These are phyloP conservation scores for Sterna hirundo DNA, from an alignment of 2,113 vertebrate genomes.

Conservation along the genomic window DNA sequence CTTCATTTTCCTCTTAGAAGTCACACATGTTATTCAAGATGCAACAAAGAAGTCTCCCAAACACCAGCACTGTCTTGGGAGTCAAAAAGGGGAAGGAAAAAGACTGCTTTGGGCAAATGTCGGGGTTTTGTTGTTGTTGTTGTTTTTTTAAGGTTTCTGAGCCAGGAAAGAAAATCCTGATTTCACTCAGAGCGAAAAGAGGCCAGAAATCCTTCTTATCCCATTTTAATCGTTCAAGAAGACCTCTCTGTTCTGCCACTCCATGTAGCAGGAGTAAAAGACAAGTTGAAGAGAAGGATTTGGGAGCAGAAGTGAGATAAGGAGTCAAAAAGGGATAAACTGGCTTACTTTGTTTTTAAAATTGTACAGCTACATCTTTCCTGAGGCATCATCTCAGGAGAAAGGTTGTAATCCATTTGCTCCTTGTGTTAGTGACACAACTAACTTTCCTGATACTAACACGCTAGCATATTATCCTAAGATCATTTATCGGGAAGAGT, in stretches of 20 bases:
- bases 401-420: not conserved
- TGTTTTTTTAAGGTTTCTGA: not conserved
- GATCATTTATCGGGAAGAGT: not conserved
- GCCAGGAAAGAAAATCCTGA: not conserved
- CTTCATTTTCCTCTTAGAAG: not conserved
- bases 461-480: not conserved
- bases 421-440: not conserved
- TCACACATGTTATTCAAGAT: not conserved
- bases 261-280: not conserved
- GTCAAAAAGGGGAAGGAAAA: not conserved
- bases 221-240: not conserved
- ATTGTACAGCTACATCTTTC: not conserved
- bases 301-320: not conserved
- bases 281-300: not conserved
- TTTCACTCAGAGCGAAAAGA: not conserved
- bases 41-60: not conserved
- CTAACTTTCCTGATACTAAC: not conserved
- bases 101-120: not conserved
- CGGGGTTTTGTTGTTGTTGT: not conserved
- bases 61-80: not conserved
- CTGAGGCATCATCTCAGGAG: not conserved
- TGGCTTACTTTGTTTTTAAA: not conserved
- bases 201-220: not conserved
- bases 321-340: not conserved
- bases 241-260: not conserved